These are phyloP conservation scores for Leptoteleia sp. DNA, from an alignment of 1,140 invertebrate genomes.

Conservation along the genomic window DNA sequence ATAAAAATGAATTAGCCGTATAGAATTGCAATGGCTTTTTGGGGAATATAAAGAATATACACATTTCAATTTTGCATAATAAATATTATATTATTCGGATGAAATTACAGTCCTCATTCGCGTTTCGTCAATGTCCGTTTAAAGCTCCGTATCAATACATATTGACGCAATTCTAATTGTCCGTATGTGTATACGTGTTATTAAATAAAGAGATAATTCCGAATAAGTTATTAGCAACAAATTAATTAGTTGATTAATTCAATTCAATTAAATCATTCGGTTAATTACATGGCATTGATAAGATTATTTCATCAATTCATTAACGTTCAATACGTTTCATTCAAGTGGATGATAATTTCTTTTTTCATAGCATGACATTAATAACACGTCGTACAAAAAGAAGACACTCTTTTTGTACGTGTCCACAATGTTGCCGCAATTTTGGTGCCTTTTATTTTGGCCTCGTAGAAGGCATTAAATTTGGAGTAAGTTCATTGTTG, in stretches of 20 bases:
- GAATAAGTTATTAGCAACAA: background rate
- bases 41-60: background rate
- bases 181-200: too few relatives aligned
- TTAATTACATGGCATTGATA: background rate
- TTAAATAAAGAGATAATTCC: constrained; percentile 27
- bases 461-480: constrained; percentile 12
- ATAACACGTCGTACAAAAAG: too few relatives aligned
- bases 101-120: too few relatives aligned
- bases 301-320: background rate
- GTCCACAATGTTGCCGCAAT: background rate
- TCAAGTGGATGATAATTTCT: too few relatives aligned
- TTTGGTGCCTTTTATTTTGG: background rate
- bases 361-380: too few relatives aligned
- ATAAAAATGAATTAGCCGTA: too few relatives aligned
- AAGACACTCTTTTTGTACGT: too few relatives aligned
- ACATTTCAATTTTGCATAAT: too few relatives aligned
- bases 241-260: constrained; percentile 16
- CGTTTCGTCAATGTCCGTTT: background rate
- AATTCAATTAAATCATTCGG: background rate
- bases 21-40: too few relatives aligned
- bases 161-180: background rate
- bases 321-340: too few relatives aligned
- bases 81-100: too few relatives aligned
- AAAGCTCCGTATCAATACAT: background rate
- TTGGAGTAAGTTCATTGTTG: constrained; percentile 33